Evolutionary conservation across 2,888 invertebrate species (phyloP), one percentile per base, ranked within the genome.

Genomic region (Polydrusus pterygomalis): DNA sequence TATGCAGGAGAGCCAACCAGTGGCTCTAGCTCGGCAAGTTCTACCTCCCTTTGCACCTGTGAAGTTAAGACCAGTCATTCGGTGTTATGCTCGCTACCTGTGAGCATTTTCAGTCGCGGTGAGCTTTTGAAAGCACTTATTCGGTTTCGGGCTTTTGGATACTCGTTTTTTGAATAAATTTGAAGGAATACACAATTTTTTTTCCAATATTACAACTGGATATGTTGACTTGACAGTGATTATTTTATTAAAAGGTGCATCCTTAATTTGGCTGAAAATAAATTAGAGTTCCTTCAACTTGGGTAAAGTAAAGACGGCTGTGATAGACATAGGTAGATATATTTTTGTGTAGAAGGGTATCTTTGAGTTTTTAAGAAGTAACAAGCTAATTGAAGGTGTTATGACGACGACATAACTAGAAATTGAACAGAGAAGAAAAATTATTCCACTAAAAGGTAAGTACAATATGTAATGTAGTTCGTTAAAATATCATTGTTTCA

Each of bases 1-100:
- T 85, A 83, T 84, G 84, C 85, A 85, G 83, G 84, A 85, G 85
- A 86, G 87, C 88, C 88, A 87, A 87, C 87, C 87, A 86, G 87
- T 86, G 86, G 87, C 87, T 83, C 79, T 63, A 69, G 62, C 40
- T 38, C 69, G 38, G 63, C 38, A 30, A 72, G 74, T 62, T 77
- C 70, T 68, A 71, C 74, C 77, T 67, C 74, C 77, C 74, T 70
- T 73, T 77, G 74, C 74, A 77, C 77, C 77, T 77, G 77, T 77
- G 30, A 70, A 64, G 73, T 70, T 62, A 64, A 70, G 65, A 70
- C 69, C 67, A 86, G 85, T 87, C 88, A 87, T 87, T 88, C 87
- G 86, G 86, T 87, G 87, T 87, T 84, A 86, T 86, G 87, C 86
- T 86, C 85, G 87, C 87, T 82, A 85, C 81, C 84, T 85, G 83